Conservation (phyloP, 2,888 invertebrate species). For the Philereme transversata region DNA sequence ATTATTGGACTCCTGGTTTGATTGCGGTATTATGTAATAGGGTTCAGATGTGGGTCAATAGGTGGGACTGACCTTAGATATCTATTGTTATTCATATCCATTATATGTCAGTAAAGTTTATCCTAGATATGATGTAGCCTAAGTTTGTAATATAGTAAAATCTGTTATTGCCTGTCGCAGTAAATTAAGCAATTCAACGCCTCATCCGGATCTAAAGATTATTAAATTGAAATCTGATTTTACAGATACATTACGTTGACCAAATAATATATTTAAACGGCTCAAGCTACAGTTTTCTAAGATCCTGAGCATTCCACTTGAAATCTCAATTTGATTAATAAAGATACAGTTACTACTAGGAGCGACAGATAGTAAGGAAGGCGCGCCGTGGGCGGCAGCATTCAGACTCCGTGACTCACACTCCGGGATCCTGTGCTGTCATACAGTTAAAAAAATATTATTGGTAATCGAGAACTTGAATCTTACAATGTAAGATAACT, state of each 20-base stretch:
- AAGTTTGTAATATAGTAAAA: no score
- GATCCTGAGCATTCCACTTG: constrained; percentile 37
- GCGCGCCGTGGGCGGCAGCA: constrained; percentile 49
- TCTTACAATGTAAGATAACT: constrained; percentile 1
- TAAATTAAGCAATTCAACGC: no score
- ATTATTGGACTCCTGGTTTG: constrained; percentile 33
- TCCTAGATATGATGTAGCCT: no score
- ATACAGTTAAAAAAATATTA: constrained; percentile 36
- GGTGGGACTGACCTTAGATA: constrained; percentile 24
- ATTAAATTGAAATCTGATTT: no score
- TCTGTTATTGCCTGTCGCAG: no score
- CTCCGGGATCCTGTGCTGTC: constrained; percentile 41
- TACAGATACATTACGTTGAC: no score
- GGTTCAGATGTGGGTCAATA: constrained; percentile 33
- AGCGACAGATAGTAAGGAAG: constrained; percentile 47
- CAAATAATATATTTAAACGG: neutral
- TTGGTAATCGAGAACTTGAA: constrained; percentile 25
- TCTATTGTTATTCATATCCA: neutral
- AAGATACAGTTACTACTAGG: constrained; percentile 41
- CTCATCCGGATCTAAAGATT: no score
- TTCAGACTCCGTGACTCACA: constrained; percentile 53
- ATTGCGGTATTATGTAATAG: constrained; percentile 32
- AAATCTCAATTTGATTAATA: constrained; percentile 38
- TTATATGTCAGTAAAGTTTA: neutral
- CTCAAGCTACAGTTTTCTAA: constrained; percentile 26